Conservation (phyloP, 1,140 invertebrate species). For the Bombus pyrosoma region DNA sequence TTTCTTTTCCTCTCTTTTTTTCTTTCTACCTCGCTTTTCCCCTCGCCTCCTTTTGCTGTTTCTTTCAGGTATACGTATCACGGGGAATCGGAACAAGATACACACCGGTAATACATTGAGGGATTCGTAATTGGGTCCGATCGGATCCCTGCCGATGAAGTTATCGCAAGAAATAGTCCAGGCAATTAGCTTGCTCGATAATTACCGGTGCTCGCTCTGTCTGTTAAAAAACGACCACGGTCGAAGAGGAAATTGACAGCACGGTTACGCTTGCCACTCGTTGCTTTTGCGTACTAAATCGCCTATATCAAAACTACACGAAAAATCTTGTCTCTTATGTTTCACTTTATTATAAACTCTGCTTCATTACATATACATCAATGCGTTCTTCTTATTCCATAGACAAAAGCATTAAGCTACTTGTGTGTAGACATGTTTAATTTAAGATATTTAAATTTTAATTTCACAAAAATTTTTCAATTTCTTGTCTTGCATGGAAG, state of each 20-base stretch:
- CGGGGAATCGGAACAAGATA: neutral
- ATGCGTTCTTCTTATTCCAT: no score
- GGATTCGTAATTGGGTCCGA: conserved; percentile 29
- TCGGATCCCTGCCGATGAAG: conserved; percentile 29
- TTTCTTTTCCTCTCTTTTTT: neutral
- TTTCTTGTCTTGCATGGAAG: no score
- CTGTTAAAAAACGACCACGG: neutral
- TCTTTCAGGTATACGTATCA: neutral
- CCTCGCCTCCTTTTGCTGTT: neutral
- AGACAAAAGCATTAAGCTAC: no score
- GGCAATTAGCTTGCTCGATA: conserved; percentile 34
- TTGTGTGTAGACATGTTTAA: no score
- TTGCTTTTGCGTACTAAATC: no score
- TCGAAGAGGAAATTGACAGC: neutral
- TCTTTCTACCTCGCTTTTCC: neutral
- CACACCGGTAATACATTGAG: neutral
- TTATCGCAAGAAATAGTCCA: conserved; percentile 30
- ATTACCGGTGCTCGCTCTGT: conserved; percentile 2
- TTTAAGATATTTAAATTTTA: no score
- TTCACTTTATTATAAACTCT: no score
- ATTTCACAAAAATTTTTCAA: no score
- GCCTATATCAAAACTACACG: no score
- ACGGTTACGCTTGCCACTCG: no score
- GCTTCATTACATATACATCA: no score
- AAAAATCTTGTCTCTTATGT: no score